Evolutionary conservation across 35 echinoderm and acorn worm genomes (phyloP), one percentile per base, ranked within the genome.

Genomic region (Eucidaris tribuloides): DNA sequence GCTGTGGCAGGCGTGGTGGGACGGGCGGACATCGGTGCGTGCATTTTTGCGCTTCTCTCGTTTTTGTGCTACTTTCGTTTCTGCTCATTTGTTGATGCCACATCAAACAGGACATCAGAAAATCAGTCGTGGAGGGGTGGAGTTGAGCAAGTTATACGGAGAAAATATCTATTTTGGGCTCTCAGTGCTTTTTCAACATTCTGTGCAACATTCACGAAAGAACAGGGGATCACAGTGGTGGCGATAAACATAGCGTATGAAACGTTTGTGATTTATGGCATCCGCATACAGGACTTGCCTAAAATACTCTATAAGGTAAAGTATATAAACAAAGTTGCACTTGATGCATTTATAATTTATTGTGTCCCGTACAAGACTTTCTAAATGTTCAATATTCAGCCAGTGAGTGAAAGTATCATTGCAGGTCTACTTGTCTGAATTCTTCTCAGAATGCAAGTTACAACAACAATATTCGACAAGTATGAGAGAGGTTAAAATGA

Each of bases 1-100:
- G 96, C 96, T 7, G 96, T 99, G 1, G 83, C 96, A 1, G 96
- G 96, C 9, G 59, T 99, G 1, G 96, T 99, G 22, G 96, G 96
- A 7, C 82, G 96, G 31, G 96, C 96, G 14, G 96, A 99, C 45
- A 87, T 99, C 3, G 87, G 82, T 18, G 96, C 96, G 0, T 88
- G 86, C 40, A 27, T 99, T 4, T 93, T 99, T 34, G 87, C 84
- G 63, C 46, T 93, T 3, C n/a, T 93, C 14, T 93, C 89, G 17
- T 99, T 90, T 44, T 18, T 93, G 14, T 87, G 70, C 55, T 93
- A 93, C 40, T 46, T 88, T 39, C 83, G 76, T 22, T 99, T 89
- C 36, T 99, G 90, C 76, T 62, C 40, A 43, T 43, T 38, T 2
- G 0, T 45, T 27, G 4, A 46, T 13, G 20, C 17, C 20, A 65